Base-by-base conservation (phyloP, 2,888 invertebrate genomes). In the Acrobasis suavella region DNA sequence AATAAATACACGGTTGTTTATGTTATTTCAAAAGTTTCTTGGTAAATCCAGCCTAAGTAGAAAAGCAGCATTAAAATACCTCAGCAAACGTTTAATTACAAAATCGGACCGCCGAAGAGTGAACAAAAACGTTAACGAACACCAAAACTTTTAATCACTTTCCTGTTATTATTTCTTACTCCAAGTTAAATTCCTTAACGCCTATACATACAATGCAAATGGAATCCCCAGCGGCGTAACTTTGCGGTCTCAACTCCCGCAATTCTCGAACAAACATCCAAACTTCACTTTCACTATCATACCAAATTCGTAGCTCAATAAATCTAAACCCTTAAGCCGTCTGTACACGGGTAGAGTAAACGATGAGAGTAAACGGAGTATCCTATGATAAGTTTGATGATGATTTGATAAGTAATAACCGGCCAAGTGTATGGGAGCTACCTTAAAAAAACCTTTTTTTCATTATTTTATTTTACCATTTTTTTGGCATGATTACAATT, bases 91-190 rank as follows among this genome's bases (percentile, higher is more conserved):
- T 55, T 46, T 56, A 38, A n/a, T 46, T 42, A 58, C 10, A 55
- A 12, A n/a, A 39, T 16, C 15, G 12, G n/a, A n/a, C 16, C 10
- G 42, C 46, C 14, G 14, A 22, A 22, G 37, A 52, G 22, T 22
- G 46, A 22, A 17, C 49, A 58, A 59, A 59, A 50, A 59, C 37
- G 16, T 62, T 65, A 61, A 64, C 66, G 62, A 54, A 62, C 58
- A 51, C 15, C 22, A 59, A 46, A 56, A 56, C 42, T 42, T 56
- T 56, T 22, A 56, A 56, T 59, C 38, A 15, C 15, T 15, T 32
- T 14, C 15, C 59, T 32, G 32, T 58, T 10, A 50, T 38, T 15
- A 22, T 46, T 9, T 59, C 52, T 56, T 56, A 37, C 37, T 37
- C 50, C 58, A 37, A 50, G 58, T 59, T 59, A 59, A 59, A 49